Evolutionary conservation across 2,797 vertebrate genomes (phyloP), one percentile per base, ranked within the genome.

Genomic region (Cetoscarus ocellatus): DNA sequence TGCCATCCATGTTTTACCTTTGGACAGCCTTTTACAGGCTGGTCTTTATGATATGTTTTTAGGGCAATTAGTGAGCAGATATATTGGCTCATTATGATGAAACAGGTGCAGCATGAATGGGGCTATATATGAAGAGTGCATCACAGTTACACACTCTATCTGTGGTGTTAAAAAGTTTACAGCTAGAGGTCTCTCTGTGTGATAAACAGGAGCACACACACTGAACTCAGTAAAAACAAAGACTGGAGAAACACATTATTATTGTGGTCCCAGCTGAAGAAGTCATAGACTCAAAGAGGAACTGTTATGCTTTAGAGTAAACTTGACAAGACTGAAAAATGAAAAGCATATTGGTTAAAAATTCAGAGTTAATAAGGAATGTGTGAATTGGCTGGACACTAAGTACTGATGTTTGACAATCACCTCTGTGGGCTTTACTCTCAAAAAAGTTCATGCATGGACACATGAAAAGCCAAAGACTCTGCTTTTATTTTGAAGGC

Each of bases 11-110:
- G 86, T 85, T 93, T 93, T 91, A 93, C 92, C 86, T 86, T 87
- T 77, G 79, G 66, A 52, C 45, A 61, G 80, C 82, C 86, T 73
- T 90, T 93, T 93, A 93, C 88, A 80, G 85, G 86, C 87, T 73
- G 7, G 53, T 50, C 91, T 95, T 95, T 95, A 95, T 94, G 92
- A 94, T 94, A 95, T 94, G 92, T 94, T 94, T 95, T 95, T 88
- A 92, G 89, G 87, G 90, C 92, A 95, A 95, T 95, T 95, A 95
- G 91, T 80, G 93, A 87, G 91, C 84, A 94, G 92, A 95, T 94
- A 95, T 95, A 95, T 94, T 92, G 93, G 90, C 93, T 95, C 93
- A 95, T 95, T 95, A 95, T 81, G 65, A 86, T 69, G 75, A 83
- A 91, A 89, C 95, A 95, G 94, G 94, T 95, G 95, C 92, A 92